phyloP scores from a whole-genome alignment of 2,113 vertebrate species.

The Xenopus laevis region DNA sequence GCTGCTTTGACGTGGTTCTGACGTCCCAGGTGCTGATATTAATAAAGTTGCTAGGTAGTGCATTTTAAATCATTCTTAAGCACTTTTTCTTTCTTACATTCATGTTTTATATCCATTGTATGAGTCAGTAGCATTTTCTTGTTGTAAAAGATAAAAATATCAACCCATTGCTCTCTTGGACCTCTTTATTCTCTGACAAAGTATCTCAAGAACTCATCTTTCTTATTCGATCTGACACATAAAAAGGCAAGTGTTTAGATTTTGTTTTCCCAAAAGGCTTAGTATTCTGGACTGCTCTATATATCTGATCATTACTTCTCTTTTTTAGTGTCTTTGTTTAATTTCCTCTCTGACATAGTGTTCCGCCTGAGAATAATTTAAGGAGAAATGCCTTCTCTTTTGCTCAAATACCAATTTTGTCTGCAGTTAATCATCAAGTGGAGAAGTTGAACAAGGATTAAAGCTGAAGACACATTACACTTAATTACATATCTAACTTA shows the following conservation, averaged over 20 bases:
- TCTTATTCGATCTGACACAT: conserved; percentile 8
- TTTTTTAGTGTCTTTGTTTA: conserved; percentile 9
- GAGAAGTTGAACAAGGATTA: conserved; percentile 5
- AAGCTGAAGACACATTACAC: not conserved
- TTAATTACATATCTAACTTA: too few species aligned
- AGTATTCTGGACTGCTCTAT: conserved; percentile 6
- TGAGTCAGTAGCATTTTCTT: not conserved
- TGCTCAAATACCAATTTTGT: conserved; percentile 17
- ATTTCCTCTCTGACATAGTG: conserved; percentile 9
- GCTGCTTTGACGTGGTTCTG: too few species aligned
- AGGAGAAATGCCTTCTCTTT: not conserved
- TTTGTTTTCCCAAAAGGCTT: not conserved
- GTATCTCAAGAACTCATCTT: conserved; percentile 6
- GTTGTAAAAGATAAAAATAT: not conserved
- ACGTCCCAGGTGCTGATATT: too few species aligned
- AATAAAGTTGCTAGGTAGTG: too few species aligned
- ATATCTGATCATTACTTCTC: conserved; percentile 15
- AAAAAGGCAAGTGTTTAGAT: conserved; percentile 15
- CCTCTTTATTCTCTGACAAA: conserved; percentile 1
- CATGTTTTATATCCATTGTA: not conserved
- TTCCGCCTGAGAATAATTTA: conserved; percentile 9
- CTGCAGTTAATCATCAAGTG: conserved; percentile 3
- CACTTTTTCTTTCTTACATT: too few species aligned
- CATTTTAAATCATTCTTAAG: too few species aligned
- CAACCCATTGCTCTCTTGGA: not conserved